These are phyloP conservation scores for Epinotia ramella DNA, from an alignment of 2,888 invertebrate species.

Conservation along the genomic window DNA sequence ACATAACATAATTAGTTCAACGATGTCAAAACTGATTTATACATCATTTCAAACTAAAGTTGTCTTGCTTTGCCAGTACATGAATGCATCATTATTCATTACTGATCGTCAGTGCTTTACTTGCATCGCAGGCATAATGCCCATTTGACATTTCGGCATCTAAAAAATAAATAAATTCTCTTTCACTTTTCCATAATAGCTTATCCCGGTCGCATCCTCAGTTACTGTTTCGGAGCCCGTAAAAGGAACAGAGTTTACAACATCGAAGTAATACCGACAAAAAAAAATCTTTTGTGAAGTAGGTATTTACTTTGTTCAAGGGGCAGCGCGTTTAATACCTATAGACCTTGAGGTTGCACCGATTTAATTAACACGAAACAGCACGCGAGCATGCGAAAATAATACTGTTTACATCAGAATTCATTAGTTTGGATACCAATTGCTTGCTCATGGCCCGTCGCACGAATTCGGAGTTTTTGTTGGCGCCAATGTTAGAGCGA, in stretches of 20 bases:
- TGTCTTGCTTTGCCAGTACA: neutral
- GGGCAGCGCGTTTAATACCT: neutral
- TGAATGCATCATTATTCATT: neutral
- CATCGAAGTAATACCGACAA: too few species aligned
- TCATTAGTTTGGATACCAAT: constrained; percentile 25
- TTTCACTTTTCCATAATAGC: neutral
- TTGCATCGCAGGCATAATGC: neutral
- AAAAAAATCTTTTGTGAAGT: too few species aligned
- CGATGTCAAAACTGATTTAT: constrained; percentile 7
- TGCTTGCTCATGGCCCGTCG: neutral
- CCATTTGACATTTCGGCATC: neutral
- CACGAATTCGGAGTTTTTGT: constrained; percentile 17
- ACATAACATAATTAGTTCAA: neutral
- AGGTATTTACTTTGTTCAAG: neutral
- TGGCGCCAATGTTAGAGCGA: constrained; percentile 28
- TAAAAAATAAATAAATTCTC: neutral
- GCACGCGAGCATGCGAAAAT: constrained; percentile 20
- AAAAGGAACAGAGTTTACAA: too few species aligned
- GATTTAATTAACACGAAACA: constrained; percentile 21
- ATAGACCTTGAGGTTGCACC: constrained; percentile 33
- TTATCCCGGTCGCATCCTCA: neutral
- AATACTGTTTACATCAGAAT: constrained; percentile 3
- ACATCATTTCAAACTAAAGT: neutral
- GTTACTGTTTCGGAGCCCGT: neutral
- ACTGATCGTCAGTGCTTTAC: neutral